Conservation (phyloP, 2,888 invertebrate genomes). For the Ferdinandea cuprea region DNA sequence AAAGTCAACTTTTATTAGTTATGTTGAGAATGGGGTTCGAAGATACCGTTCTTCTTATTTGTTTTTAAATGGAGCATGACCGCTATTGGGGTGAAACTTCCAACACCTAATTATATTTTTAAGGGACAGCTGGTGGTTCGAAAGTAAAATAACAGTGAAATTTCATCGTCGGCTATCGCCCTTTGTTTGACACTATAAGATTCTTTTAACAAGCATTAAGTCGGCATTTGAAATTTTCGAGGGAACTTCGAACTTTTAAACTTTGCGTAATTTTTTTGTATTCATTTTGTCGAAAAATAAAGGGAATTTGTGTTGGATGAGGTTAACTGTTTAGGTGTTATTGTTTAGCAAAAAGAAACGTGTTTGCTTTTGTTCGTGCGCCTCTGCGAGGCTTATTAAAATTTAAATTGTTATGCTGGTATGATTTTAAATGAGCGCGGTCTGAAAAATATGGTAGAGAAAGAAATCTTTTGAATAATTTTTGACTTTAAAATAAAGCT, state of each 20-base stretch:
- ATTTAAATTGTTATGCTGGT: neutral
- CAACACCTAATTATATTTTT: conserved; percentile 21
- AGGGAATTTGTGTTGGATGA: neutral
- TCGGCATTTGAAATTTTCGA: conserved; percentile 2
- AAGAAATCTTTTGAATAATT: neutral
- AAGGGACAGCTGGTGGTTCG: conserved; percentile 7
- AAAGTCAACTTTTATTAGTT: neutral
- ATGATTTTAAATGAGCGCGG: neutral
- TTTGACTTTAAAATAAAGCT: neutral
- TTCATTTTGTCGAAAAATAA: neutral
- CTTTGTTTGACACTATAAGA: conserved; percentile 4
- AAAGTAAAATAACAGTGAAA: neutral
- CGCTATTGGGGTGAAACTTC: conserved; percentile 12
- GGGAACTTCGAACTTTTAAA: neutral
- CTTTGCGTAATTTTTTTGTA: neutral
- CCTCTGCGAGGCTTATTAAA: neutral
- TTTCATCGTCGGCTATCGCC: neutral
- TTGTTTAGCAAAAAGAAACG: neutral
- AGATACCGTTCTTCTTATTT: neutral
- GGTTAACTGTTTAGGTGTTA: neutral
- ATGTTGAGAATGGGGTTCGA: neutral
- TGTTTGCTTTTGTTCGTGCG: neutral
- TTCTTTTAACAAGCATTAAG: conserved; percentile 6
- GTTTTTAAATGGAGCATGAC: conserved; percentile 4
- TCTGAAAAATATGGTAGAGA: neutral